phyloP scores from a whole-genome alignment of 2,888 invertebrate species.

The Cylloceria caligata region DNA sequence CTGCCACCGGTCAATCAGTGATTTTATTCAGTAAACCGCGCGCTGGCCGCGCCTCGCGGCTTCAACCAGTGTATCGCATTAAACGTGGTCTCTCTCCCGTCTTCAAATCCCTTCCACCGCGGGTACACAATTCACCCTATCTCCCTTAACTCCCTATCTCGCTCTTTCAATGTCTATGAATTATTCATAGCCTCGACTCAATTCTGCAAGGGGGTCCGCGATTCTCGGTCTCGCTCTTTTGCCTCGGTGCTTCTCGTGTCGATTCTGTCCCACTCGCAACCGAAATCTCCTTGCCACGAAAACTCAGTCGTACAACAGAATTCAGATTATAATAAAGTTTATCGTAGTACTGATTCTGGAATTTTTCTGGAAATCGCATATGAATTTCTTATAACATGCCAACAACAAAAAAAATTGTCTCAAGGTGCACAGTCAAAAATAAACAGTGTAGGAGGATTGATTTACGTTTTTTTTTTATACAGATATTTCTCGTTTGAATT shows the following conservation, averaged over 20 bases:
- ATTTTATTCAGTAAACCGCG: conserved; percentile 81
- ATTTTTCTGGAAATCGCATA: not conserved
- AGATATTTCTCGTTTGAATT: too few species aligned
- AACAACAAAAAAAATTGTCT: not conserved
- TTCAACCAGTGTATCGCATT: conserved; percentile 80
- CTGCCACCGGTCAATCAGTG: conserved; percentile 82
- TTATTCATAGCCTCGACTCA: conserved; percentile 82
- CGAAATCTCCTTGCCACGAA: conserved; percentile 60
- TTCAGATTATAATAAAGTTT: conserved; percentile 77
- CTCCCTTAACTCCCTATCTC: conserved; percentile 64
- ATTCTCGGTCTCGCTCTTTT: conserved; percentile 58
- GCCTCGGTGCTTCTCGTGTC: conserved; percentile 36
- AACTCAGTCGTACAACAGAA: conserved; percentile 79
- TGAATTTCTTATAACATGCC: not conserved
- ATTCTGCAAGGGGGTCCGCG: conserved; percentile 80
- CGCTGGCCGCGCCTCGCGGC: conserved; percentile 77
- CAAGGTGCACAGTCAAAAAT: too few species aligned
- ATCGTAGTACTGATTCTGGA: conserved; percentile 59
- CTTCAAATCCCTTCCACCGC: conserved; percentile 60
- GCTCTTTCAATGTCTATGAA: conserved; percentile 75
- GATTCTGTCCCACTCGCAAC: conserved; percentile 32
- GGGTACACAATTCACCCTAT: conserved; percentile 62
- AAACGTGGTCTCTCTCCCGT: conserved; percentile 78
- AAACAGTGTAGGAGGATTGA: too few species aligned
- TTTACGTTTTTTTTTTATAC: too few species aligned